phyloP scores from a whole-genome alignment of 2,113 vertebrate species.

The Nannobrachium achirus region DNA sequence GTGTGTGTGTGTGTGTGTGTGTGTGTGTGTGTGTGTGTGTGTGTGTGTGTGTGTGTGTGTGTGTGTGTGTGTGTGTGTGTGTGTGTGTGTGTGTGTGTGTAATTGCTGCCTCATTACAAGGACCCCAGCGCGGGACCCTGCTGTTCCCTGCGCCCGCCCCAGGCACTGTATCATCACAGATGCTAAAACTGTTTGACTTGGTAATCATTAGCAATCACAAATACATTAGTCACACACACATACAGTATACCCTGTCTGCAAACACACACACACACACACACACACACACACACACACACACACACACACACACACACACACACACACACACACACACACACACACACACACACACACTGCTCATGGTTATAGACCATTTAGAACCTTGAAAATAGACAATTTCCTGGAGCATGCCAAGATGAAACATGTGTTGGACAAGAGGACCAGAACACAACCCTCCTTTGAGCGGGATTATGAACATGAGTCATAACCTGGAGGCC shows the following conservation, averaged over 20 bases:
- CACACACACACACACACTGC: not conserved
- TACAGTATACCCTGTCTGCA: no score
- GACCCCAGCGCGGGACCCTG: constrained; percentile 42
- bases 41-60: constrained; percentile 16
- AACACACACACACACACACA: constrained; percentile 39
- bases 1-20: constrained; percentile 19
- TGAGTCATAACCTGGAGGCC: not conserved
- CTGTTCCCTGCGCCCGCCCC: constrained; percentile 40
- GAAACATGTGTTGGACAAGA: no score
- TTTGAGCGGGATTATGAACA: not conserved
- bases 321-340: constrained; percentile 4
- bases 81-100: constrained; percentile 9
- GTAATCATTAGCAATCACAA: constrained; percentile 52
- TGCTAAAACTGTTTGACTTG: constrained; percentile 23
- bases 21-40: constrained; percentile 17
- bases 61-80: constrained; percentile 19
- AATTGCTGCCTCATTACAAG: constrained; percentile 43
- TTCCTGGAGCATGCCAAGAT: not conserved
- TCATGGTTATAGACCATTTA: not conserved
- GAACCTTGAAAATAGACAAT: not conserved
- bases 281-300: constrained; percentile 10
- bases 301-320: constrained; percentile 7
- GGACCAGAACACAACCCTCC: no score
- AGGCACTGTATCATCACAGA: constrained; percentile 47
- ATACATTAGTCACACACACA: constrained; percentile 35